phyloP scores from a whole-genome alignment of 1,140 invertebrate species.

The Hycleus phaleratus region DNA sequence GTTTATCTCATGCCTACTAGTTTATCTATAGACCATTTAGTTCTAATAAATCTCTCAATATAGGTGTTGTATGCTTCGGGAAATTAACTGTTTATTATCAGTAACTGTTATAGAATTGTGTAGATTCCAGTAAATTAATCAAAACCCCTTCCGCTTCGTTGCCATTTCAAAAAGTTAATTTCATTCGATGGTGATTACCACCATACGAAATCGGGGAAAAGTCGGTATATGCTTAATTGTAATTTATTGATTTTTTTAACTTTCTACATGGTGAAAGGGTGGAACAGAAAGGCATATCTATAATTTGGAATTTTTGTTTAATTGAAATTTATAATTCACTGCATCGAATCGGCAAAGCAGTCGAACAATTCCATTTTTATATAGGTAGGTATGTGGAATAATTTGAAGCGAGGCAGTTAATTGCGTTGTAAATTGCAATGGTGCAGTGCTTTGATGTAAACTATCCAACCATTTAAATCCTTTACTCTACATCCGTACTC shows the following conservation, averaged over 20 bases:
- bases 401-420: constrained; percentile 11
- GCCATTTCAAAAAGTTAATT: too few species aligned
- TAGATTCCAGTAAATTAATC: constrained; percentile 3
- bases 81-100: constrained; percentile 14
- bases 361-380: constrained; percentile 1
- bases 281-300: background rate
- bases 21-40: constrained; percentile 15
- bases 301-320: background rate
- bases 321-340: background rate
- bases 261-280: background rate
- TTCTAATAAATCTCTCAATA: constrained; percentile 9
- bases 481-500: constrained; percentile 4
- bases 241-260: too few species aligned
- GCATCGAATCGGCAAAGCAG: constrained; percentile 3
- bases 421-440: constrained; percentile 12
- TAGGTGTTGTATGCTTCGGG: constrained; percentile 12
- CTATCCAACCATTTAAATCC: constrained; percentile 5
- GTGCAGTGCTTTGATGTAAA: constrained; percentile 11
- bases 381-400: background rate
- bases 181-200: too few species aligned
- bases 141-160: background rate
- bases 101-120: background rate
- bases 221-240: too few species aligned
- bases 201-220: too few species aligned
- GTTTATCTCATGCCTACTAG: constrained; percentile 7